Conservation (phyloP, 2,113 vertebrate genomes). For the Lipotes vexillifer region DNA sequence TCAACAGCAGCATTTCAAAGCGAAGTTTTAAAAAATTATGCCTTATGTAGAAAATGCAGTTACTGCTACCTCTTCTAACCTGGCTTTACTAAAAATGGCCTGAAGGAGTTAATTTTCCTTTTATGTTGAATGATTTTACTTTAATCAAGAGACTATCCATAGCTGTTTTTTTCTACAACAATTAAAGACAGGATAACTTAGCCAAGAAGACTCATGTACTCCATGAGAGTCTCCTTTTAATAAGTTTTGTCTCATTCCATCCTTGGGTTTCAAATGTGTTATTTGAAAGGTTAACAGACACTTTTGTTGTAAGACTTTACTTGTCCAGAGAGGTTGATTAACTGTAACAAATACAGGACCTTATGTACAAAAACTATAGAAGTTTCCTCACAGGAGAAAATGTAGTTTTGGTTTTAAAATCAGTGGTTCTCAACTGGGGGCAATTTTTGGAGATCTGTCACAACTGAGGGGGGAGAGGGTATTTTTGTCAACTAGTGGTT, state of each 20-base stretch:
- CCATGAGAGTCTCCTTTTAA: background rate
- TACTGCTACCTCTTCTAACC: background rate
- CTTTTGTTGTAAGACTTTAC: background rate
- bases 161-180: background rate
- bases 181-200: background rate
- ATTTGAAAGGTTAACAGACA: background rate
- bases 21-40: background rate
- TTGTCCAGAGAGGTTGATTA: background rate
- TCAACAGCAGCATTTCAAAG: background rate
- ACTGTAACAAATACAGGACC: background rate
- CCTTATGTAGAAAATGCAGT: background rate
- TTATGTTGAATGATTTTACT: background rate
- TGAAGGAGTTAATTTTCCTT: constrained; percentile 1
- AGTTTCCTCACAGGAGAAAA: background rate
- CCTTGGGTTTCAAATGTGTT: background rate
- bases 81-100: background rate
- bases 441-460: background rate
- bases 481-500: background rate
- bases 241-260: background rate
- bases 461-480: background rate
- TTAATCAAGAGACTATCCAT: background rate
- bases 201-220: background rate
- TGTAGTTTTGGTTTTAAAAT: background rate
- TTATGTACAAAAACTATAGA: background rate
- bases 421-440: background rate